Conservation (phyloP, 2,797 vertebrate genomes). For the Rhinichthys osculus region DNA sequence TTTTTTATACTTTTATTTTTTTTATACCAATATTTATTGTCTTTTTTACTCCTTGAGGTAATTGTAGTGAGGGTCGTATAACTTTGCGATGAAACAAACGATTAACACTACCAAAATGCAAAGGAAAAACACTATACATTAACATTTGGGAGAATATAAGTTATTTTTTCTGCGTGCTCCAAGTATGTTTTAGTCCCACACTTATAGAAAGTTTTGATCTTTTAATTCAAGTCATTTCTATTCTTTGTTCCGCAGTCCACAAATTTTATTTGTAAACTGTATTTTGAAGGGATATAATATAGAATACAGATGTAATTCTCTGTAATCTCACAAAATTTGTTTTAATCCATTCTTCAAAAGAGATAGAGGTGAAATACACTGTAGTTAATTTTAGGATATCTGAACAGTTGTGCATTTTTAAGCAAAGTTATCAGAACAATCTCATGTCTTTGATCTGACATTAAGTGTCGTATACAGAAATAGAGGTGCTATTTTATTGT, state of each 20-base stretch:
- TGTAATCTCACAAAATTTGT: constrained; percentile 1
- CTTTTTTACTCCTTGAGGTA: constrained; percentile 44
- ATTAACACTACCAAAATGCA: constrained; percentile 9
- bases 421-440: background rate
- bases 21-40: constrained; percentile 61
- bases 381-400: constrained; percentile 17
- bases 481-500: constrained; percentile 32
- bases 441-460: constrained; percentile 5
- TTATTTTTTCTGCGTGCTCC: background rate
- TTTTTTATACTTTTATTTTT: constrained; percentile 42
- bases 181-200: constrained; percentile 6
- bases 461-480: background rate
- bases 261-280: background rate
- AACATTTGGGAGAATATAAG: constrained; percentile 22
- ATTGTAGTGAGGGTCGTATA: constrained; percentile 38
- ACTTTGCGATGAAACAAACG: constrained; percentile 37
- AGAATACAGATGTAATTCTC: background rate
- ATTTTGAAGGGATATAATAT: background rate
- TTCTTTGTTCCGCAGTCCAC: background rate
- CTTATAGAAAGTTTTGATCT: constrained; percentile 14
- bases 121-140: background rate
- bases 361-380: constrained; percentile 11
- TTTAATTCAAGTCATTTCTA: background rate
- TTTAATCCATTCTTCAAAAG: background rate
- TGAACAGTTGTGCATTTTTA: constrained; percentile 25